A percentile compares a stretch with the other conserved stretches of the same genome.
Evolutionary conservation across 2,888 invertebrate species (phyloP).

Genomic region (Acleris sparsana): DNA sequence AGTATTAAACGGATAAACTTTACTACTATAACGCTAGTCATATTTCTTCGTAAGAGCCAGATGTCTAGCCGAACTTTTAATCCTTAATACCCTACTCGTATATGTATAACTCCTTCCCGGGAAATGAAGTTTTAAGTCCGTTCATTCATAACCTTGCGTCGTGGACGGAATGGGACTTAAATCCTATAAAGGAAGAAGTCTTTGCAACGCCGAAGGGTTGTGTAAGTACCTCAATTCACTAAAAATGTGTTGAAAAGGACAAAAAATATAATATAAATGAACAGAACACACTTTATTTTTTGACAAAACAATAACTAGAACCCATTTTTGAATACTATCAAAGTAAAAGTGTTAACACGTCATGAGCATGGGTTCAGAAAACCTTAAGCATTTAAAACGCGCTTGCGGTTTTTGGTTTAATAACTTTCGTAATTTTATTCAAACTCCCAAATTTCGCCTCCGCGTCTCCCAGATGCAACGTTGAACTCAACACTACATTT

Average conservation of each 20-base stretch:
- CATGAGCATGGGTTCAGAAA: neutral
- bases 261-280: constrained; percentile 7
- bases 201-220: constrained; percentile 44
- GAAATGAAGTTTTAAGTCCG: constrained; percentile 75
- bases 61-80: constrained; percentile 70
- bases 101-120: constrained; percentile 50
- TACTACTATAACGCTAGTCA: constrained; percentile 13
- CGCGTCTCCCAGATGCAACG: constrained; percentile 25
- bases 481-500: constrained; percentile 25
- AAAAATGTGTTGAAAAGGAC: constrained; percentile 20
- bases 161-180: constrained; percentile 55
- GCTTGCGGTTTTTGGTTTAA: constrained; percentile 8
- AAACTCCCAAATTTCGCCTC: constrained; percentile 5
- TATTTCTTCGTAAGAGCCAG: constrained; percentile 26
- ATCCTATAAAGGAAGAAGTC: constrained; percentile 51
- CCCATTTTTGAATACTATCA: too few relatives aligned
- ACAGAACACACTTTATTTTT: too few relatives aligned
- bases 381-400: neutral
- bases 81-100: constrained; percentile 65
- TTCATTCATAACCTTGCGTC: constrained; percentile 52
- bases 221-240: constrained; percentile 27
- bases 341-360: too few relatives aligned
- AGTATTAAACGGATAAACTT: constrained; percentile 23
- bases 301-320: too few relatives aligned
- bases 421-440: constrained; percentile 26